Conservation (phyloP, 92 coral and sea anemone genomes). For the Epizoanthus illoricatus region DNA sequence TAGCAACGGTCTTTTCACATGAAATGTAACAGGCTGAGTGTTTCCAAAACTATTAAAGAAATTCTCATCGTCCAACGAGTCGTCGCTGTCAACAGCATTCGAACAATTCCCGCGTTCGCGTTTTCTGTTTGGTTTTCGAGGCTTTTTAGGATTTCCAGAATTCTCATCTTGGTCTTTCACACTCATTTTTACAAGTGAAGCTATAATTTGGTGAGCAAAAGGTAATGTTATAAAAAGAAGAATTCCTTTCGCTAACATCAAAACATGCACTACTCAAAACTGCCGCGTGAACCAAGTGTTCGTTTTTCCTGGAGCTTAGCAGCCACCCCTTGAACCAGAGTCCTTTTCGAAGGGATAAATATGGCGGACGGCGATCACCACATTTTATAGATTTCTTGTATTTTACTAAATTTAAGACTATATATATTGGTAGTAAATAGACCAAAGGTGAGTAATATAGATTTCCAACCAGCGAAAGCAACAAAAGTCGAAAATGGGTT, state of each 20-base stretch:
- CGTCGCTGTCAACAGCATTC: background rate
- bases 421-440: background rate
- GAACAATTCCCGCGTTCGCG: background rate
- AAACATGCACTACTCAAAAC: background rate
- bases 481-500: background rate
- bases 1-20: background rate
- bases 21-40: slow-evolving; percentile 19
- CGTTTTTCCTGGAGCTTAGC: background rate
- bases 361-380: background rate
- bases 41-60: slow-evolving; percentile 24
- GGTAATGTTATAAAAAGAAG: too few relatives aligned
- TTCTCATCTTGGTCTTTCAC: background rate
- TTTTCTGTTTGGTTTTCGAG: slow-evolving; percentile 6
- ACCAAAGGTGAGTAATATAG: background rate
- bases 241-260: too few relatives aligned
- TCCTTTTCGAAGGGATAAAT: background rate
- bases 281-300: background rate
- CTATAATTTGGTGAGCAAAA: background rate
- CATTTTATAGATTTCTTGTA: background rate
- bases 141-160: slow-evolving; percentile 1
- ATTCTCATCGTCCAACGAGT: slow-evolving; percentile 25
- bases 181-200: background rate
- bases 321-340: background rate
- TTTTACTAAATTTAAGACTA: background rate
- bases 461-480: background rate